Percentiles rank a stretch among this genome's conserved stretches.
phyloP scores from a whole-genome alignment of 1,140 invertebrate genomes.

The Diorhabda carinulata region DNA sequence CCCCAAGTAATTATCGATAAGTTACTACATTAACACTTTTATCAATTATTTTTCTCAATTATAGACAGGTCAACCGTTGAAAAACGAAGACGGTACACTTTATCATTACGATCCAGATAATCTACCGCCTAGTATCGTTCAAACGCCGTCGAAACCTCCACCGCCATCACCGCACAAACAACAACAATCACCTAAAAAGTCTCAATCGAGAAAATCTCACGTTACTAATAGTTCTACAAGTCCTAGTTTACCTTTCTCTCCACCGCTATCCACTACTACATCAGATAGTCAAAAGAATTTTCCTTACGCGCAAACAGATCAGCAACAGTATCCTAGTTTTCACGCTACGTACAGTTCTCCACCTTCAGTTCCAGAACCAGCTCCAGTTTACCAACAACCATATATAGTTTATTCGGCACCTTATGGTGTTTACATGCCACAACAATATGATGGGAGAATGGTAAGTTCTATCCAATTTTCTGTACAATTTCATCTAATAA shows the following conservation, averaged over 20 bases:
- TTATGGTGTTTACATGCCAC: constrained; percentile 37
- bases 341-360: neutral
- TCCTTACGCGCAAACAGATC: constrained; percentile 25
- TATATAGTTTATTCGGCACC: constrained; percentile 42
- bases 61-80: constrained; percentile 59
- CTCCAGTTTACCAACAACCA: constrained; percentile 38
- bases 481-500: neutral
- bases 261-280: constrained; percentile 15
- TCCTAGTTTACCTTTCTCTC: constrained; percentile 42
- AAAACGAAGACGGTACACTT: constrained; percentile 64
- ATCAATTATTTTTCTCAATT: neutral
- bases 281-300: constrained; percentile 22
- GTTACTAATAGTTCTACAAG: constrained; percentile 44
- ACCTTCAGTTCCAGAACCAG: constrained; percentile 18
- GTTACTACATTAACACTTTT: too few relatives aligned
- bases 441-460: constrained; percentile 40
- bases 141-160: constrained; percentile 26
- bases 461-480: constrained; percentile 26
- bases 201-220: constrained; percentile 25
- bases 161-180: constrained; percentile 27
- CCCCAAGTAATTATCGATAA: constrained; percentile 58
- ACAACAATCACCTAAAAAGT: constrained; percentile 26
- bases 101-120: constrained; percentile 73
- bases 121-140: constrained; percentile 52
- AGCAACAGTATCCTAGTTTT: constrained; percentile 16